Evolutionary conservation across 2,113 vertebrate genomes (phyloP), one percentile per base, ranked within the genome.

Genomic region (Catagonus wagneri): DNA sequence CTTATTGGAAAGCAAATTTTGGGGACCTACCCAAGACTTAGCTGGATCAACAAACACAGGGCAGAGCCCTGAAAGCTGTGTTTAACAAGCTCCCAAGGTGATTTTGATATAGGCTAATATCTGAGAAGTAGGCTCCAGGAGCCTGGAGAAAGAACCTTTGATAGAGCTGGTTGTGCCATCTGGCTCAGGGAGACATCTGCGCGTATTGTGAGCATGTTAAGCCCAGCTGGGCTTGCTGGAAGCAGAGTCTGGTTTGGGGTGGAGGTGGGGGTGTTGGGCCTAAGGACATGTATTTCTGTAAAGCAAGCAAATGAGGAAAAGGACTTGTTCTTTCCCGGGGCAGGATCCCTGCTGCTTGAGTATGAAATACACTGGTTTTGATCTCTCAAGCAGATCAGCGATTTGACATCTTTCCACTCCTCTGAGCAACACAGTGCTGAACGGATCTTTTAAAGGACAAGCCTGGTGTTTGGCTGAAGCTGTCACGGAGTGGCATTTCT

Each of bases 221-320:
- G 6, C 78, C 68, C 66, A 68, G 78, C 23, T 50, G 61, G 25
- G 76, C 56, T 83, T 80, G 69, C 75, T 79, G 56, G 50, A 93
- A 83, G 87, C 78, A 44, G 25, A 22, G 23, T 90, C 56, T 75
- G 32, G 22, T 74, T 79, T 76, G 22, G 65, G 63, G 14, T 68
- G 23, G 27, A 6, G 3, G 15, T 4, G 44, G 14, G 17, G 9
- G 69, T 52, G 7, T 36, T 66, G 39, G 78, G 32, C n/a, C n/a
- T 58, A 34, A 91, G 68, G 83, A 83, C 66, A n/a, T 56, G 34
- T 7, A 74, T 87, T 92, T 96, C 76, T 39, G 17, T 19, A 89
- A 78, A 96, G 65, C 36, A n/a, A 94, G 36, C 69, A 83, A 92
- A 80, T 56, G 66, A 80, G 36, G 71, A 76, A 34, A 88, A 44